Conservation (phyloP, 1,140 invertebrate genomes). For the Prorops nasuta region DNA sequence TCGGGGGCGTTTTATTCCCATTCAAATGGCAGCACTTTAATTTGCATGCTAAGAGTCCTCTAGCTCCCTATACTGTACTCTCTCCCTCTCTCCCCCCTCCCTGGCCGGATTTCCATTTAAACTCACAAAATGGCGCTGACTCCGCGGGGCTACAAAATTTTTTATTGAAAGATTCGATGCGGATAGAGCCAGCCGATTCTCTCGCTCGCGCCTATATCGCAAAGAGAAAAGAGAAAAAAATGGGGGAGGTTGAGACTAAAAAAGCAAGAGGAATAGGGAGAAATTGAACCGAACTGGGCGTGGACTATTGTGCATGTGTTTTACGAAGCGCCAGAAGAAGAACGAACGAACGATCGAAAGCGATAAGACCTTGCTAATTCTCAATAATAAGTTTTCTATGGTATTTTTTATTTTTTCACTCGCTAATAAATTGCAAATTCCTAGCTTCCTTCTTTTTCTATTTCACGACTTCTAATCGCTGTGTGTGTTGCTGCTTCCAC, state of each 20-base stretch:
- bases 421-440: too few relatives aligned
- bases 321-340: neutral
- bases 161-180: constrained; percentile 58
- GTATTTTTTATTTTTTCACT: too few relatives aligned
- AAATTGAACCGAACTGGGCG: neutral
- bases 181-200: constrained; percentile 38
- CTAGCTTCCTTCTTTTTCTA: too few relatives aligned
- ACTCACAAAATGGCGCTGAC: constrained; percentile 57
- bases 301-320: too few relatives aligned
- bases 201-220: constrained; percentile 7
- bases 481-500: too few relatives aligned
- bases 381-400: too few relatives aligned
- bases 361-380: too few relatives aligned
- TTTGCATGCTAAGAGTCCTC: constrained; percentile 56
- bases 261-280: constrained; percentile 16
- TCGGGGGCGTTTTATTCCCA: constrained; percentile 52
- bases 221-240: constrained; percentile 8
- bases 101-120: constrained; percentile 55
- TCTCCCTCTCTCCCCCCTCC: constrained; percentile 19
- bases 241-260: constrained; percentile 13
- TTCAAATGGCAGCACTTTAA: constrained; percentile 57
- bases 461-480: too few relatives aligned
- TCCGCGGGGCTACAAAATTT: constrained; percentile 56
- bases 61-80: constrained; percentile 34
- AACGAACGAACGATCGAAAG: constrained; percentile 5